These are phyloP conservation scores for Hystrix brachyura DNA, from an alignment of 2,113 vertebrate genomes.

Conservation along the genomic window DNA sequence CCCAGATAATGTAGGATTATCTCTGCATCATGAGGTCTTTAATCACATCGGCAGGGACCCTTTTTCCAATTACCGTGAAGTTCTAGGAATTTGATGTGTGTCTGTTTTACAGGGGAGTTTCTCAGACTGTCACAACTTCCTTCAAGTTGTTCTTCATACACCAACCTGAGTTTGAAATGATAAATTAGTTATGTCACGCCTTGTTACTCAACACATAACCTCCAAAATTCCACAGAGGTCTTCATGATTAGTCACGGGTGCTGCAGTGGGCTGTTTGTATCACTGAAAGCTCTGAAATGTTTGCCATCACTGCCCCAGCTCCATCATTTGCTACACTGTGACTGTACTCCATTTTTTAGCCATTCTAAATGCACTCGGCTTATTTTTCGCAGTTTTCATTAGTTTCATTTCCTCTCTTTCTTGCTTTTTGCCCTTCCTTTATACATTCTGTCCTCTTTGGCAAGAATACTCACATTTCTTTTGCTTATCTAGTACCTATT, in stretches of 20 bases:
- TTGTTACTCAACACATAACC: neutral
- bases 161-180: neutral
- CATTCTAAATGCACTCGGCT: neutral
- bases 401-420: neutral
- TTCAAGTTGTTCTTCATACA: slow-evolving; percentile 13
- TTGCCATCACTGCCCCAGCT: neutral
- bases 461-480: neutral
- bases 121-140: neutral
- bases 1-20: neutral
- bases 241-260: neutral
- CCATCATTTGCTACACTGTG: neutral
- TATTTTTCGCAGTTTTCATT: slow-evolving; percentile 23
- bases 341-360: neutral
- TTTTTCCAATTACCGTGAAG: neutral
- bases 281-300: neutral
- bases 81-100: neutral
- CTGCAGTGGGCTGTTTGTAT: neutral
- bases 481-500: neutral
- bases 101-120: neutral
- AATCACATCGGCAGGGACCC: neutral
- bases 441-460: neutral
- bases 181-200: neutral
- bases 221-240: neutral
- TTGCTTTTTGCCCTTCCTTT: slow-evolving; percentile 36
- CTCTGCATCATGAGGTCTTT: neutral